Percentiles rank a stretch among this genome's conserved stretches.
phyloP scores from a whole-genome alignment of 2,113 vertebrate genomes.

The Falcunculus frontatus region DNA sequence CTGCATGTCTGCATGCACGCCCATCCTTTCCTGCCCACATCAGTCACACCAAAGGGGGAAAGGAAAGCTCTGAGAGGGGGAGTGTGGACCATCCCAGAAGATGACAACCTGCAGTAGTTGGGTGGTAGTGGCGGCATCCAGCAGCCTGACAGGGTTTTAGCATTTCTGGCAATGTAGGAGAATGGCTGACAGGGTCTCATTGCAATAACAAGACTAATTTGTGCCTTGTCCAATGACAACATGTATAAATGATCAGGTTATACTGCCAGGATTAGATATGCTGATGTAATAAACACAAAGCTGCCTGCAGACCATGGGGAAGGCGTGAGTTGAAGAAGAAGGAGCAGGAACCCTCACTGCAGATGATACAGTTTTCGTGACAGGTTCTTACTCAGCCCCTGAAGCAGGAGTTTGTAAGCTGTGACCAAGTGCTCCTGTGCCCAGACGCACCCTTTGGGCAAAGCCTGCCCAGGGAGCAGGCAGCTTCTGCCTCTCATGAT shows the following conservation, averaged over 20 bases:
- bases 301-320: neutral
- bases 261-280: conserved; percentile 28
- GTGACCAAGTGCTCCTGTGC: neutral
- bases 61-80: neutral
- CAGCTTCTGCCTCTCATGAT: neutral
- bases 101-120: neutral
- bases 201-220: conserved; percentile 20
- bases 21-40: neutral
- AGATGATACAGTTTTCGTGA: neutral
- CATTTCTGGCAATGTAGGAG: neutral
- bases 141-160: neutral
- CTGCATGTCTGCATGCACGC: neutral
- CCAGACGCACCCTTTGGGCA: neutral
- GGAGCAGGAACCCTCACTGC: neutral
- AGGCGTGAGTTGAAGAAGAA: neutral
- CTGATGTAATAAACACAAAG: conserved; percentile 38
- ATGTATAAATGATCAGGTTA: neutral
- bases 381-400: neutral
- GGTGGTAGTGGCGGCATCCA: neutral
- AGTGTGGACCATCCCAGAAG: neutral
- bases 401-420: neutral
- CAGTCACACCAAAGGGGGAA: rapidly evolving
- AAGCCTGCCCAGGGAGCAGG: neutral
- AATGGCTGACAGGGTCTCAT: neutral
- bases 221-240: conserved; percentile 26